Conservation (phyloP, 2,888 invertebrate genomes). For the Lycaena phlaeas region DNA sequence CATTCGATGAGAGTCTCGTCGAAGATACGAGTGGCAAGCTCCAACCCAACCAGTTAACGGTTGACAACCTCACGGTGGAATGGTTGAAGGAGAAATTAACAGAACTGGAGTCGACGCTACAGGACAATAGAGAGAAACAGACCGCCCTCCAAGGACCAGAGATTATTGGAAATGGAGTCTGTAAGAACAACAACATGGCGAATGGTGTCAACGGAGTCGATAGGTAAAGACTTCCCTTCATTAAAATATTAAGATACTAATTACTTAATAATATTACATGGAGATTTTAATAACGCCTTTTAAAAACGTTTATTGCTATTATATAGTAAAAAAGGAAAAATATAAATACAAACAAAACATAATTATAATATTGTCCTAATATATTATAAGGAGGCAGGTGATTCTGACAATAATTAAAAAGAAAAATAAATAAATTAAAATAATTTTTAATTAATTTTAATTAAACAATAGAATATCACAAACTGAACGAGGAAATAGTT, state of each 20-base stretch:
- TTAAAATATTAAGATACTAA: neutral
- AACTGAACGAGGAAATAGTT: too few species aligned
- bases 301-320: too few species aligned
- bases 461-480: too few species aligned
- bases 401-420: too few species aligned
- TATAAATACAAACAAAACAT: too few species aligned
- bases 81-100: constrained; percentile 86
- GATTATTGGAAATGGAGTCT: constrained; percentile 63
- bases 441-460: too few species aligned
- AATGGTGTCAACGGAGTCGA: constrained; percentile 73
- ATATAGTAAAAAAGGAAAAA: too few species aligned
- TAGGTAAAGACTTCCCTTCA: constrained; percentile 35
- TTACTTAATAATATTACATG: too few species aligned
- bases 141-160: constrained; percentile 70
- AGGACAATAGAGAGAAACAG: constrained; percentile 83
- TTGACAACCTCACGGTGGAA: constrained; percentile 94
- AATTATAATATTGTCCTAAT: too few species aligned
- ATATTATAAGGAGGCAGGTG: too few species aligned
- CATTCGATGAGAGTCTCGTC: constrained; percentile 89
- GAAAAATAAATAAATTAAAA: too few species aligned
- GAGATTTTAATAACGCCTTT: too few species aligned
- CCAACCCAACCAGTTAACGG: constrained; percentile 88
- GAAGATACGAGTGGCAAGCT: constrained; percentile 91
- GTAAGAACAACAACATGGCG: constrained; percentile 63
- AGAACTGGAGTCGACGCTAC: constrained; percentile 85